Evolutionary conservation across 1,140 invertebrate species (phyloP).

Genomic region (Drosophila pallidifrons): DNA sequence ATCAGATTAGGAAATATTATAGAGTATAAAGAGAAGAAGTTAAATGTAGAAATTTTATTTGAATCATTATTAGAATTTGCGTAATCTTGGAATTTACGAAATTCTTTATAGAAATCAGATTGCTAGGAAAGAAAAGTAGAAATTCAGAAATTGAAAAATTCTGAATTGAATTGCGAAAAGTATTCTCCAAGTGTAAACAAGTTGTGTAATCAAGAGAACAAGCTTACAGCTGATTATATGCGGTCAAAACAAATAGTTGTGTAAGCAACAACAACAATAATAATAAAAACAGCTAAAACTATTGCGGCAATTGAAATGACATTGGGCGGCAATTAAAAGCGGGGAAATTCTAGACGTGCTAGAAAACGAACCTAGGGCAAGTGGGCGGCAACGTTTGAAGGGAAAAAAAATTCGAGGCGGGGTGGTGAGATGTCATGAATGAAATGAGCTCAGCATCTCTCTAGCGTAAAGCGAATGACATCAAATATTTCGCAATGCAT

Average conservation of each 20-base stretch:
- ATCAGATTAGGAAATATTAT: too few species aligned
- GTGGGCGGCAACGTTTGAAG: conserved; percentile 18
- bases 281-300: conserved; percentile 4
- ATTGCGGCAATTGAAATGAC: conserved; percentile 53
- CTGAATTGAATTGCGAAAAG: too few species aligned
- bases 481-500: conserved; percentile 19
- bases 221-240: conserved; percentile 49
- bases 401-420: not conserved
- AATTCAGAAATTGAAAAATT: too few species aligned
- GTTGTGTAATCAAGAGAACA: not conserved
- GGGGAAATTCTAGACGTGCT: conserved; percentile 48
- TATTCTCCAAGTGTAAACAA: conserved; percentile 2
- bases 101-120: too few species aligned
- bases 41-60: too few species aligned
- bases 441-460: conserved; percentile 61
- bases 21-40: too few species aligned
- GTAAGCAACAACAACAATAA: not conserved
- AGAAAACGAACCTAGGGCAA: conserved; percentile 10
- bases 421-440: conserved; percentile 57
- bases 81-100: too few species aligned
- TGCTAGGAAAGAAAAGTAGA: too few species aligned
- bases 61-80: too few species aligned
- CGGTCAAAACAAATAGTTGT: conserved; percentile 15
- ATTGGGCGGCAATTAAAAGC: conserved; percentile 73
- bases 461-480: conserved; percentile 15